Evolutionary conservation across 2,113 vertebrate genomes (phyloP).

Genomic region (Diphyllodes magnificus): DNA sequence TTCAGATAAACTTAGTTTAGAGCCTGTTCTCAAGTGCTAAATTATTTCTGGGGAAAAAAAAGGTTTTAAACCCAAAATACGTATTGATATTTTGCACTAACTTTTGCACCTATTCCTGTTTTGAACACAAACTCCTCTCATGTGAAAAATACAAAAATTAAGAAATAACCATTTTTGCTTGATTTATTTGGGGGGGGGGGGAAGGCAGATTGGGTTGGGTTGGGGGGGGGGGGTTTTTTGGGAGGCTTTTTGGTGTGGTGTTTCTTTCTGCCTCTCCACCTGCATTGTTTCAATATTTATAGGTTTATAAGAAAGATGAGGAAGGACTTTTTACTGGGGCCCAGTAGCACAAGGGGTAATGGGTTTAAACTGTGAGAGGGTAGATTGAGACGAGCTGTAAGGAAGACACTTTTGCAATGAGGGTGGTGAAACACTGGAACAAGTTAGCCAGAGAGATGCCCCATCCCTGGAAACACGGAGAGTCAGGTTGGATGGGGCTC

Average conservation of each 20-base stretch:
- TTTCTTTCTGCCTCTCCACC: background rate
- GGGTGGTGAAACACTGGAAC: background rate
- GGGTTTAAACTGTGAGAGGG: background rate
- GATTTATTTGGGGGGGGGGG: background rate
- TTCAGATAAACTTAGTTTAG: background rate
- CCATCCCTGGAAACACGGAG: background rate
- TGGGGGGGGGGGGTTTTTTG: background rate
- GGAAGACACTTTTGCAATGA: background rate
- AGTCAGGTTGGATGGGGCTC: fast-evolving
- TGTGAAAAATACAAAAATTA: fast-evolving
- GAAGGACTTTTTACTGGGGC: background rate
- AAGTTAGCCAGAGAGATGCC: background rate
- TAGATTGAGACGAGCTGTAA: background rate
- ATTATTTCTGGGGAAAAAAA: background rate
- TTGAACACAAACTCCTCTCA: background rate
- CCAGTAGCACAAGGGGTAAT: fast-evolving
- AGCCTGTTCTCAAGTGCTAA: background rate
- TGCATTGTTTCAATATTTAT: background rate
- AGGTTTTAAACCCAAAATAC: background rate
- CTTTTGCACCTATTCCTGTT: background rate
- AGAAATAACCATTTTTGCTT: background rate
- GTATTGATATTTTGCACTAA: background rate
- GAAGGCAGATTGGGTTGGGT: too few relatives aligned
- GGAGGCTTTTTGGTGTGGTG: fast-evolving
- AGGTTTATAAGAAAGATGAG: background rate